These are phyloP conservation scores for Oryzias curvinotus DNA, from an alignment of 2,113 vertebrate genomes.

Conservation along the genomic window DNA sequence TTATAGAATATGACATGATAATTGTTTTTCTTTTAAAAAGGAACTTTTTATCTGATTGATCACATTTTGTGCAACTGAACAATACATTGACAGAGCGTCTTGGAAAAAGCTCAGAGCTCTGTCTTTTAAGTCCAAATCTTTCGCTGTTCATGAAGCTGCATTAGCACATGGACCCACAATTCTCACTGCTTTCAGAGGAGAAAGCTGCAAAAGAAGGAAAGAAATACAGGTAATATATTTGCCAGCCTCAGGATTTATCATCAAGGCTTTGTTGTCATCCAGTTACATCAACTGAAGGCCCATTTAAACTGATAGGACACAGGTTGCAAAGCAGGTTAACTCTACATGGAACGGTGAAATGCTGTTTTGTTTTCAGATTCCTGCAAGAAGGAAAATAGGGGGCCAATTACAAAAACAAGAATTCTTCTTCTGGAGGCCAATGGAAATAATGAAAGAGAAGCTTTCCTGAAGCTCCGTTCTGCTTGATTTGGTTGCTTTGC, in stretches of 20 bases:
- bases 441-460: constrained; percentile 53
- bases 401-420: constrained; percentile 81
- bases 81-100: no score
- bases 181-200: not conserved
- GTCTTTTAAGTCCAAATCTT: no score
- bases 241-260: constrained; percentile 80
- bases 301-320: constrained; percentile 85
- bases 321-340: constrained; percentile 85
- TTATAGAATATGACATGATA: no score
- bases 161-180: constrained; percentile 3
- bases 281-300: constrained; percentile 85
- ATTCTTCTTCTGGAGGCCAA: constrained; percentile 64
- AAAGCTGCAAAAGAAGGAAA: constrained; percentile 6
- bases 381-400: constrained; percentile 40
- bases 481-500: constrained; percentile 68
- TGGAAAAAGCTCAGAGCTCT: no score
- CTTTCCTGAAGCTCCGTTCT: constrained; percentile 56
- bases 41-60: no score
- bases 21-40: no score
- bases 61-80: no score
- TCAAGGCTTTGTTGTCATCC: constrained; percentile 79
- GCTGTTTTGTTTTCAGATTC: constrained; percentile 61
- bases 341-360: constrained; percentile 69
- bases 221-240: constrained; percentile 51
- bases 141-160: not conserved